Evolutionary conservation across 2,888 invertebrate genomes (phyloP).

Genomic region (Drosophila phalerata): DNA sequence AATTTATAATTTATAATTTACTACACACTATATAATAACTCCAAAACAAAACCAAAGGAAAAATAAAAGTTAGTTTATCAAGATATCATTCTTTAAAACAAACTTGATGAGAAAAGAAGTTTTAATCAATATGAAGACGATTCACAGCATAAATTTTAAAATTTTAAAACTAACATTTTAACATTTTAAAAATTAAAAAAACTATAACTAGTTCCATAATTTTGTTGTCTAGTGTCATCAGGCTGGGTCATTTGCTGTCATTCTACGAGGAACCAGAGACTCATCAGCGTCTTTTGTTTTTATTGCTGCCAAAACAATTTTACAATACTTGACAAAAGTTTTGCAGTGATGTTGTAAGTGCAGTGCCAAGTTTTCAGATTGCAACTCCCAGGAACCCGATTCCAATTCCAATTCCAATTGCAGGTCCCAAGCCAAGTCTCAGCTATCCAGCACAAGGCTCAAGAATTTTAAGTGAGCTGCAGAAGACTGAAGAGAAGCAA

Average conservation of each 20-base stretch:
- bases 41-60: too few species aligned
- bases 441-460: constrained; percentile 66
- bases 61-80: too few species aligned
- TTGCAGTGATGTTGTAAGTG: constrained; percentile 54
- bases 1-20: too few species aligned
- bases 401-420: constrained; percentile 1
- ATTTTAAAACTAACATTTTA: too few species aligned
- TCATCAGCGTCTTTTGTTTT: constrained; percentile 67
- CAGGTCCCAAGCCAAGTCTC: constrained; percentile 20
- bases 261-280: constrained; percentile 30
- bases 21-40: too few species aligned
- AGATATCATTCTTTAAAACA: too few species aligned
- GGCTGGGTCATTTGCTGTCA: constrained; percentile 26
- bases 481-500: constrained; percentile 23
- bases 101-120: not conserved
- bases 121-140: too few species aligned
- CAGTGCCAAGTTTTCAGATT: constrained; percentile 17
- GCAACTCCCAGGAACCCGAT: constrained; percentile 16
- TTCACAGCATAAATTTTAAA: too few species aligned
- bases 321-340: constrained; percentile 77
- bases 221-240: constrained; percentile 38
- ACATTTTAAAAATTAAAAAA: not conserved
- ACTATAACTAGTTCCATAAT: too few species aligned
- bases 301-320: constrained; percentile 69
- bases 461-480: constrained; percentile 81